A percentile compares a stretch with the other conserved stretches of the same genome.
These are phyloP conservation scores for Pseudorasbora parva DNA, from an alignment of 2,113 vertebrate species.

Conservation along the genomic window DNA sequence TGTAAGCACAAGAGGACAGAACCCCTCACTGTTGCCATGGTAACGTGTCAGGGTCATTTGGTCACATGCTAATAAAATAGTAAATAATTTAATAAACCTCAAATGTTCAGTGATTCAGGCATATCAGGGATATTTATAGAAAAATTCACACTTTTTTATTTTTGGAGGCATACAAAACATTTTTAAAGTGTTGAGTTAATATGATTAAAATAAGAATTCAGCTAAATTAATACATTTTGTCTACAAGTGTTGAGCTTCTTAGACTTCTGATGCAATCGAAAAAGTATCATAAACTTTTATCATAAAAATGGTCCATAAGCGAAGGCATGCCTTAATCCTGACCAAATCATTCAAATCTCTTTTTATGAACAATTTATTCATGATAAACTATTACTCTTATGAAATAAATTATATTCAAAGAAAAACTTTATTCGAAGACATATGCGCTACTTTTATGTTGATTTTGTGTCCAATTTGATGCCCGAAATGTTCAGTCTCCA, in stretches of 20 bases:
- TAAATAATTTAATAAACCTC: not conserved
- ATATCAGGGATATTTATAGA: not conserved
- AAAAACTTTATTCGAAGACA: not conserved
- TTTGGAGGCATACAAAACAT: too few relatives aligned
- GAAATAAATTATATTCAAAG: not conserved
- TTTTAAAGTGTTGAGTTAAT: too few relatives aligned
- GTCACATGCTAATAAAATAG: not conserved
- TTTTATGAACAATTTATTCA: too few relatives aligned
- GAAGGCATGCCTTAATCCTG: not conserved
- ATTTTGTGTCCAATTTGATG: not conserved
- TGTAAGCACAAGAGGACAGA: not conserved
- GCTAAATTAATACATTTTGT: too few relatives aligned
- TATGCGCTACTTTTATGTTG: not conserved
- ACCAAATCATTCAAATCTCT: not conserved
- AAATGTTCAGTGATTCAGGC: not conserved
- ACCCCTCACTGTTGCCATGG: not conserved
- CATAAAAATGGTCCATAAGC: not conserved
- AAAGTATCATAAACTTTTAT: too few relatives aligned
- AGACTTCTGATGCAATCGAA: not conserved
- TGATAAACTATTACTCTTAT: not conserved
- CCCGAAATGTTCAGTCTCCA: not conserved
- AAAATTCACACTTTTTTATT: too few relatives aligned
- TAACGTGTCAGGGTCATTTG: not conserved
- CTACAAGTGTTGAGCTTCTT: not conserved
- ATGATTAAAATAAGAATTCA: too few relatives aligned